phyloP scores from a whole-genome alignment of 2,113 vertebrate species.

The Catagonus wagneri region DNA sequence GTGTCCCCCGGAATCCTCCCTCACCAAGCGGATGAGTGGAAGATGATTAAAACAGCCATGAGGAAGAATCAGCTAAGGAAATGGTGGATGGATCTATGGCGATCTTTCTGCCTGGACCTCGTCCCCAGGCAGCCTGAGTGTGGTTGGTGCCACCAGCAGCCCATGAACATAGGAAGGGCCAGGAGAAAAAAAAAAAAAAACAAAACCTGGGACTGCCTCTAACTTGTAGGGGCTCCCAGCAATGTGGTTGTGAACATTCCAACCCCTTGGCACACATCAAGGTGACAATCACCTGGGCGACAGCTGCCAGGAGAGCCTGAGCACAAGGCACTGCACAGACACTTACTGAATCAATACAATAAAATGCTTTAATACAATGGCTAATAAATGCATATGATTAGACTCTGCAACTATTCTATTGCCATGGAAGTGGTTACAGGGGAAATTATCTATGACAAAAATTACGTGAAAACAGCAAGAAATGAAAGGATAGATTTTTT shows the following conservation, averaged over 20 bases:
- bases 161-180: background rate
- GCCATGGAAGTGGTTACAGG: slow-evolving; percentile 25
- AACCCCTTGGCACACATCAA: background rate
- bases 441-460: slow-evolving; percentile 70
- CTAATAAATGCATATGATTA: slow-evolving; percentile 56
- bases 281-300: background rate
- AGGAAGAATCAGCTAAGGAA: background rate
- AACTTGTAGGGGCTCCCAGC: background rate
- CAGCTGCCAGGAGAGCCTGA: background rate
- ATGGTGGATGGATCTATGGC: background rate
- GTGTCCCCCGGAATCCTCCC: background rate
- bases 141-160: background rate
- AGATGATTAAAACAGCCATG: background rate
- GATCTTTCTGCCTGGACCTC: background rate
- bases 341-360: slow-evolving; percentile 45
- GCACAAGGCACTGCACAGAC: background rate
- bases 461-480: slow-evolving; percentile 56
- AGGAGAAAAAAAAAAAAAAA: background rate
- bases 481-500: slow-evolving; percentile 51
- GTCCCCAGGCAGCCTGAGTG: background rate
- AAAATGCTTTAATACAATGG: slow-evolving; percentile 49
- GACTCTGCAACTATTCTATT: slow-evolving; percentile 50
- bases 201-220: background rate
- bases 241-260: background rate
- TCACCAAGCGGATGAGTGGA: background rate